Evolutionary conservation across 2,888 invertebrate genomes (phyloP).

Genomic region (Volucella inanis): DNA sequence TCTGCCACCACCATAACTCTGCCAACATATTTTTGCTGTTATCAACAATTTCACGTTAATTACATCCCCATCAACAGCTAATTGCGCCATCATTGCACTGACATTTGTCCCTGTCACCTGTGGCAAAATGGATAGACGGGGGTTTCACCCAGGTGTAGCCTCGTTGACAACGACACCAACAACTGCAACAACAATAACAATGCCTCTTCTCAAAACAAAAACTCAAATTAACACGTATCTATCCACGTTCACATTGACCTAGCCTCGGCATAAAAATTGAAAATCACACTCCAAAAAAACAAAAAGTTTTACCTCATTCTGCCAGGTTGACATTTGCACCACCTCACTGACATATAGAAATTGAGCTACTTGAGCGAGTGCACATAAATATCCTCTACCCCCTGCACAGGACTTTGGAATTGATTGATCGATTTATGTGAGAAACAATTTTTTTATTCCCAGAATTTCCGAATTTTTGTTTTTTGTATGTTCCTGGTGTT

Average conservation of each 20-base stretch:
- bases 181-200: background rate
- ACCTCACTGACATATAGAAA: background rate
- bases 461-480: background rate
- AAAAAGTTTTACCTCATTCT: background rate
- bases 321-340: slow-evolving; percentile 25
- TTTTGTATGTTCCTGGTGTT: slow-evolving; percentile 16
- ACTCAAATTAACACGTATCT: slow-evolving; percentile 66
- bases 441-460: slow-evolving; percentile 34
- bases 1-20: too few species aligned
- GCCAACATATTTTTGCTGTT: slow-evolving; percentile 8
- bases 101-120: slow-evolving; percentile 71
- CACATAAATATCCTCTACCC: slow-evolving; percentile 27
- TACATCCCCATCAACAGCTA: slow-evolving; percentile 62
- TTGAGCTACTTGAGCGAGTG: background rate
- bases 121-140: slow-evolving; percentile 55
- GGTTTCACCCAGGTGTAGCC: slow-evolving; percentile 10
- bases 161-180: slow-evolving; percentile 3
- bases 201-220: slow-evolving; percentile 34
- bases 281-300: slow-evolving; percentile 39
- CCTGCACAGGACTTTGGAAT: slow-evolving; percentile 39
- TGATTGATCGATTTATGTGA: slow-evolving; percentile 75
- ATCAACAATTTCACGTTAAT: slow-evolving; percentile 65
- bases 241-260: slow-evolving; percentile 53
- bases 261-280: slow-evolving; percentile 42
- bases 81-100: slow-evolving; percentile 65